Base-by-base conservation (phyloP, 2,113 vertebrate species). In the Ageneiosus marmoratus region DNA sequence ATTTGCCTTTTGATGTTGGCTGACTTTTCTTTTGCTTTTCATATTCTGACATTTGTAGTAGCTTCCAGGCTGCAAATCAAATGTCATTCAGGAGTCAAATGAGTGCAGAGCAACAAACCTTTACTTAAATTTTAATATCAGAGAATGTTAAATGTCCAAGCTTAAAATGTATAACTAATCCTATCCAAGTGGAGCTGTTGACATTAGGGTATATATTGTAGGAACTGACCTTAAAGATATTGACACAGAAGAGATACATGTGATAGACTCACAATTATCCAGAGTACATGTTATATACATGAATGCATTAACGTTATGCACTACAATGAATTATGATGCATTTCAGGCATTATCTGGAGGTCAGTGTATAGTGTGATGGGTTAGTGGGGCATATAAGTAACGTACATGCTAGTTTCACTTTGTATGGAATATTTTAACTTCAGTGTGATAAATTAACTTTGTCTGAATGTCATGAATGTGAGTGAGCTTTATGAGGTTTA, bases 1-100 rank as follows among this genome's bases (percentile, higher is more conserved):
- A 77, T 80, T 70, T 70, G 53, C 6, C 13, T 74, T 83, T 24
- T 32, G 58, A 83, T 70, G 32, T 80, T 77, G 69, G 53, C 34
- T 44, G 80, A 60, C 44, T 53, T 78, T 58, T 34, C 77, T 83
- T n/a, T n/a, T n/a, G n/a, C 46, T 46, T 46, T 46, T 46, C 46
- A 9, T 11, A 72, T 18, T 60, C 22, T 85, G 60, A 72, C 80
- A 74, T n/a, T 60, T 46, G 15, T n/a, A 32, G 22, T 60, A 34
- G 16, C 63, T 22, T 77, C 73, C 50, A 74, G 56, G 27, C 10
- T 50, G 37, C 50, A 34, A 15, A 63, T 44, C 16, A n/a, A 37
- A 77, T n/a, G 5, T 34, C 32, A 46, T n/a, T 27, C 58, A 34
- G 29, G 16, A 29, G 16, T 29, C 46, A 32, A 46, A 53, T 16